phyloP scores from a whole-genome alignment of 2,888 invertebrate species.

The Liopterus haemorrhoidalis region DNA sequence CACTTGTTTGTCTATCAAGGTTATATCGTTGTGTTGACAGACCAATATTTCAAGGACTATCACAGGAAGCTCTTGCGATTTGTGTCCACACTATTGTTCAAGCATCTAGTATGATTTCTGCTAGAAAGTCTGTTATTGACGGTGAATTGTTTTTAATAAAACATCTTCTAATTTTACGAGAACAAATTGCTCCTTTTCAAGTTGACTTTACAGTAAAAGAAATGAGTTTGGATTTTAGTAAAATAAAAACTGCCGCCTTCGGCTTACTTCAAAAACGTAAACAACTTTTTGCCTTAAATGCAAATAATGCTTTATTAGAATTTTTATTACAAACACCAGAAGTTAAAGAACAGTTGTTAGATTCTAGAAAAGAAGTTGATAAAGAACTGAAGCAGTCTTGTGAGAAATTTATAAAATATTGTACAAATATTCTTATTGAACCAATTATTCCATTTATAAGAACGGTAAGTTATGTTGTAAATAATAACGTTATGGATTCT shows the following conservation, averaged over 20 bases:
- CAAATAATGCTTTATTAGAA: slow-evolving; percentile 88
- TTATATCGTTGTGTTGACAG: slow-evolving; percentile 88
- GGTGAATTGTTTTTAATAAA: slow-evolving; percentile 96
- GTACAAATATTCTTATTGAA: slow-evolving; percentile 69
- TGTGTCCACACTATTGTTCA: slow-evolving; percentile 85
- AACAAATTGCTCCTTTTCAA: slow-evolving; percentile 97
- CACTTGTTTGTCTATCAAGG: slow-evolving; percentile 89
- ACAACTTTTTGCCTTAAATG: slow-evolving; percentile 71
- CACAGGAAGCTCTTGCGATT: slow-evolving; percentile 88
- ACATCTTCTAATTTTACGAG: slow-evolving; percentile 90
- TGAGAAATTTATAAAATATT: slow-evolving; percentile 78
- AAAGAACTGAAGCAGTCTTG: slow-evolving; percentile 83
- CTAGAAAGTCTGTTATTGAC: slow-evolving; percentile 75
- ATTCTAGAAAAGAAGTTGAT: slow-evolving; percentile 95
- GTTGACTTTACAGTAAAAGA: slow-evolving; percentile 91
- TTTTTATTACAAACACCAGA: slow-evolving; percentile 88
- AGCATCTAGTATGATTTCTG: slow-evolving; percentile 74
- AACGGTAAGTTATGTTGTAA: slow-evolving; percentile 51
- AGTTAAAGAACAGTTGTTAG: slow-evolving; percentile 85
- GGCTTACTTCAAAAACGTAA: slow-evolving; percentile 70
- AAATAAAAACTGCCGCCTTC: slow-evolving; percentile 80
- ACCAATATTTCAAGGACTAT: slow-evolving; percentile 92
- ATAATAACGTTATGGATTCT: not conserved
- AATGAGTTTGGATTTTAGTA: slow-evolving; percentile 88
- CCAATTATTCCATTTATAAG: slow-evolving; percentile 68